Evolutionary conservation across 2,113 vertebrate genomes (phyloP).

Genomic region (Pseudorasbora parva): DNA sequence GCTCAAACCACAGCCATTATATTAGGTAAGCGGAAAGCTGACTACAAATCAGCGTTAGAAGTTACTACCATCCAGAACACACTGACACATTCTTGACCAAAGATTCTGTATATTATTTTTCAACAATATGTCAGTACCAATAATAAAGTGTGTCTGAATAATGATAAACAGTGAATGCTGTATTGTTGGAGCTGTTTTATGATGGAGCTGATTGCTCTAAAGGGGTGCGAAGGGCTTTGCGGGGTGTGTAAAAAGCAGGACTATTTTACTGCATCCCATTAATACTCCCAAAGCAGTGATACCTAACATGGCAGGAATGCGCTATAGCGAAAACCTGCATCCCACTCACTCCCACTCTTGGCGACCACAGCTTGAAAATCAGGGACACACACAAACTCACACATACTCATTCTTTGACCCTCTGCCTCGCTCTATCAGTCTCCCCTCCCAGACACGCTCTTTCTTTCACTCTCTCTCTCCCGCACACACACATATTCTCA

Average conservation of each 20-base stretch:
- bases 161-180: constrained; percentile 19
- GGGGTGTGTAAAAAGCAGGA: constrained; percentile 48
- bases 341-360: constrained; percentile 64
- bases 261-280: constrained; percentile 54
- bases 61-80: background rate
- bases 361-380: constrained; percentile 59
- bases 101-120: constrained; percentile 4
- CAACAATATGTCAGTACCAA: constrained; percentile 15
- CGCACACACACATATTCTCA: constrained; percentile 48
- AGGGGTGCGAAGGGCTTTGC: background rate
- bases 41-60: background rate
- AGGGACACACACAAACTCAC: constrained; percentile 52
- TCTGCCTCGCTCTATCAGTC: constrained; percentile 8
- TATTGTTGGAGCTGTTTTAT: constrained; percentile 23
- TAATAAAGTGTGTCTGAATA: constrained; percentile 23
- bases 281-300: constrained; percentile 63
- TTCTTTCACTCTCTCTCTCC: constrained; percentile 18
- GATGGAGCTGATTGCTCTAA: constrained; percentile 24
- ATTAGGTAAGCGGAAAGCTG: constrained; percentile 11
- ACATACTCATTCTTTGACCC: constrained; percentile 17
- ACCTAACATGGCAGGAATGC: constrained; percentile 71
- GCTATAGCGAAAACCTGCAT: constrained; percentile 66
- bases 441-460: background rate
- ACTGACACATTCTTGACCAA: constrained; percentile 31
- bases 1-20: background rate